Evolutionary conservation across 2,113 vertebrate genomes (phyloP).

Genomic region (Misgurnus mizolepis): DNA sequence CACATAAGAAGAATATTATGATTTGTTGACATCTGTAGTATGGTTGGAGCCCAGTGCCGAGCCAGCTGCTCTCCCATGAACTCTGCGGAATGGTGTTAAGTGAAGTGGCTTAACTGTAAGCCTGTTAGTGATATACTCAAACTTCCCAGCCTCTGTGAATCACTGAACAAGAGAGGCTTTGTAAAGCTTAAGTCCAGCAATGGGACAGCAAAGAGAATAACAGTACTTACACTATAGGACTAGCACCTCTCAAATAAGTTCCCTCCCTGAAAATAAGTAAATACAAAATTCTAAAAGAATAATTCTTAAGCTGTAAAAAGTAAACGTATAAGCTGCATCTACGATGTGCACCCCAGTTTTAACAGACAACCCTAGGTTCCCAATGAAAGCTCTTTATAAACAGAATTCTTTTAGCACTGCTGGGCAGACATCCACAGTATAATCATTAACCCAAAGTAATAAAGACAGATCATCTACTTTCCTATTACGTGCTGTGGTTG

Average conservation of each 20-base stretch:
- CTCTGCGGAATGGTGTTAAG: constrained; percentile 49
- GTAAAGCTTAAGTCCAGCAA: neutral
- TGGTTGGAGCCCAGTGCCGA: neutral
- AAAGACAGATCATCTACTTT: constrained; percentile 62
- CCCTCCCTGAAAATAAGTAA: too few species aligned
- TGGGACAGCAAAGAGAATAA: neutral
- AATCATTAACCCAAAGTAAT: constrained; percentile 1
- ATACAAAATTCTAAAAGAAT: too few species aligned
- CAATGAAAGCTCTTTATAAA: neutral
- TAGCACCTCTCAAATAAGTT: neutral
- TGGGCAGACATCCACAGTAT: neutral
- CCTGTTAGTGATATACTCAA: constrained; percentile 40
- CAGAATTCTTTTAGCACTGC: neutral
- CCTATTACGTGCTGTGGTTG: constrained; percentile 32
- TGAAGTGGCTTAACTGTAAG: constrained; percentile 41
- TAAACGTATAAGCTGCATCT: too few species aligned
- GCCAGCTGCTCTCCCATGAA: constrained; percentile 62
- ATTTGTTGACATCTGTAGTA: neutral
- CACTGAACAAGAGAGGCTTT: constrained; percentile 14
- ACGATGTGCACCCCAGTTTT: neutral
- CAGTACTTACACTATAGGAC: neutral
- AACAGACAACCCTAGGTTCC: too few species aligned
- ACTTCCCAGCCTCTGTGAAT: constrained; percentile 19
- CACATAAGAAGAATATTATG: neutral
- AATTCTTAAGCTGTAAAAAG: too few species aligned